Conservation (phyloP, 2,797 vertebrate genomes). For the Crenichthys baileyi region DNA sequence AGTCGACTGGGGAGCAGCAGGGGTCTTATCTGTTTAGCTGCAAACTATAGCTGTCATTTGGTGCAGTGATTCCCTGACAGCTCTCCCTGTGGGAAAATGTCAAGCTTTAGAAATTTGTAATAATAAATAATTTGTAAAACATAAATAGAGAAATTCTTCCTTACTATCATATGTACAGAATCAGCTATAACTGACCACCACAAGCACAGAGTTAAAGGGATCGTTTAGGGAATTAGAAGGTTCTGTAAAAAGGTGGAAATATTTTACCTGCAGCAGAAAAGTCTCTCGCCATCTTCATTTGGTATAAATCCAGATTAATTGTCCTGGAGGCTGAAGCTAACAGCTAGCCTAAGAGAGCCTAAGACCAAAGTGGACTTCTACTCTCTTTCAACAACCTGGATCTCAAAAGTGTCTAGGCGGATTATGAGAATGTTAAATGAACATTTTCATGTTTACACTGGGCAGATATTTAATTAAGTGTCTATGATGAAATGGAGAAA, state of each 20-base stretch:
- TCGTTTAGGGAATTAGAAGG: too few species aligned
- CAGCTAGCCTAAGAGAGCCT: not conserved
- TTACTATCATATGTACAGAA: not conserved
- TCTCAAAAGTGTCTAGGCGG: not conserved
- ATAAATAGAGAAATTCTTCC: not conserved
- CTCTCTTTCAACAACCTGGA: too few species aligned
- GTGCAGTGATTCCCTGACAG: conserved; percentile 4
- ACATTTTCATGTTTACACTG: not conserved
- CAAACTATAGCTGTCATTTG: conserved; percentile 19
- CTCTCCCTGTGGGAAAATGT: not conserved
- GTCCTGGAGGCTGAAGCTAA: not conserved
- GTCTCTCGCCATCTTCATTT: not conserved
- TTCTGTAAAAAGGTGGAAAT: too few species aligned
- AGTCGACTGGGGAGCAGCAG: conserved; percentile 39
- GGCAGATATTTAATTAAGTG: not conserved
- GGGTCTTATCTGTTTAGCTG: conserved; percentile 38
- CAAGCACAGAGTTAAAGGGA: not conserved
- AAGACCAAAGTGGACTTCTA: not conserved
- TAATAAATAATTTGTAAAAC: not conserved
- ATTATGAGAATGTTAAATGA: not conserved
- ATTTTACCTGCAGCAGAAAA: not conserved
- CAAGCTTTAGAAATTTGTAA: not conserved
- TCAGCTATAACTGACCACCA: not conserved
- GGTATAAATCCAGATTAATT: not conserved
- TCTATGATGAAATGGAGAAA: not conserved